Conservation (phyloP, 2,113 vertebrate genomes). For the Cephalophus harveyi region DNA sequence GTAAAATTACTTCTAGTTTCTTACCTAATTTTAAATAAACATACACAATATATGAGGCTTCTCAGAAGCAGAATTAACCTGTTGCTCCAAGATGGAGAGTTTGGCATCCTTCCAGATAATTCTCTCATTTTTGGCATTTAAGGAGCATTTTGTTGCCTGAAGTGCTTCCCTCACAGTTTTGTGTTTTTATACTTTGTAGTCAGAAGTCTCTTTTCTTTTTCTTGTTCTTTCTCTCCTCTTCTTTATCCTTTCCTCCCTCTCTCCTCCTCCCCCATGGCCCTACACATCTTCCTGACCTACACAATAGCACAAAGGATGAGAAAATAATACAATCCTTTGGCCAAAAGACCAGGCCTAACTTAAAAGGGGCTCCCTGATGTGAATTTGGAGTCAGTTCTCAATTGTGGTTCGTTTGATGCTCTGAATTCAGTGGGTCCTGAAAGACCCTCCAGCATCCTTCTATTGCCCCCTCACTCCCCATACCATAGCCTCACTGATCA, state of each 20-base stretch:
- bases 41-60: not conserved
- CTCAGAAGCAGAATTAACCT: not conserved
- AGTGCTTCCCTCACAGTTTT: not conserved
- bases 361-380: not conserved
- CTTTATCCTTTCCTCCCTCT: not conserved
- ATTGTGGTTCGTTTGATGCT: not conserved
- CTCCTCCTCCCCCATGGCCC: not conserved
- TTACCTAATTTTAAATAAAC: not conserved
- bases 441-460: not conserved
- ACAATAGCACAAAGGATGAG: not conserved
- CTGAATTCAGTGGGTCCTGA: not conserved
- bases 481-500: not conserved
- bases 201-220: not conserved
- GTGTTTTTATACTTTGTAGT: not conserved
- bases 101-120: not conserved
- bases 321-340: not conserved
- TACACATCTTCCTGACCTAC: not conserved
- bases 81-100: not conserved
- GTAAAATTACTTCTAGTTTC: not conserved
- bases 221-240: not conserved
- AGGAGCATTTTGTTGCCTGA: not conserved
- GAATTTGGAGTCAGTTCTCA: not conserved
- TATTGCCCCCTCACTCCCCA: not conserved
- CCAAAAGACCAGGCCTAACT: not conserved
- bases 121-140: not conserved